A percentile compares a stretch with the other conserved stretches of the same genome.
Conservation (phyloP, 2,113 vertebrate genomes). For the Sciurus niger region DNA sequence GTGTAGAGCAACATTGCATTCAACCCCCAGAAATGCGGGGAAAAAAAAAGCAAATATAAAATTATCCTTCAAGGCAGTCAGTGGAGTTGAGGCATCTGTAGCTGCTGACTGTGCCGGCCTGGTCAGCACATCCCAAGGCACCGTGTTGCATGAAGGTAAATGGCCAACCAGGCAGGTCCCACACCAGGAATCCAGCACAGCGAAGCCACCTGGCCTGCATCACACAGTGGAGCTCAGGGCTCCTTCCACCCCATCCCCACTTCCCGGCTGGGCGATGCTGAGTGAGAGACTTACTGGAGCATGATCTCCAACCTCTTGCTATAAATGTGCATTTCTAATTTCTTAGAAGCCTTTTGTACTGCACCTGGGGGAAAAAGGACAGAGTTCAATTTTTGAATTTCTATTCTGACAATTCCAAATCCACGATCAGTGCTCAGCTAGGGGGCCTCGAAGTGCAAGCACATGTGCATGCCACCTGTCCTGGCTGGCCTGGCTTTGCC, state of each 20-base stretch:
- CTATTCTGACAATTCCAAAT: background rate
- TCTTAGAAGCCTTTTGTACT: slow-evolving; percentile 89
- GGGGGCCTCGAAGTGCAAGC: background rate
- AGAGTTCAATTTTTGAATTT: background rate
- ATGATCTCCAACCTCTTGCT: slow-evolving; percentile 94
- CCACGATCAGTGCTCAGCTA: no score
- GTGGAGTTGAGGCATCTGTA: background rate
- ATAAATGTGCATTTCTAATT: slow-evolving; percentile 92
- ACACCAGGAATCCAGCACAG: background rate
- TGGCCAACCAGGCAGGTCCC: background rate
- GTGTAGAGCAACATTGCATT: background rate
- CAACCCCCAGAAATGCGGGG: background rate
- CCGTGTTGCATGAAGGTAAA: fast-evolving
- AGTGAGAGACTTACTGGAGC: slow-evolving; percentile 93
- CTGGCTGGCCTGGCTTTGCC: background rate
- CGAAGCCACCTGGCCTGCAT: background rate
- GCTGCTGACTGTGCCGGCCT: no score
- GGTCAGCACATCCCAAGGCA: background rate
- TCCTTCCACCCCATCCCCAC: background rate
- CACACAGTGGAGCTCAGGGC: no score
- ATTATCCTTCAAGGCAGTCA: no score
- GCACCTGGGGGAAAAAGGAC: slow-evolving; percentile 81
- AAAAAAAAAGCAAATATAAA: background rate
- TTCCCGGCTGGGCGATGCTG: fast-evolving
- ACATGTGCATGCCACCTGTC: fast-evolving